A percentile compares a stretch with the other conserved stretches of the same genome.
These are phyloP conservation scores for Macaca nemestrina DNA, from an alignment of 2,113 vertebrate species.

Conservation along the genomic window DNA sequence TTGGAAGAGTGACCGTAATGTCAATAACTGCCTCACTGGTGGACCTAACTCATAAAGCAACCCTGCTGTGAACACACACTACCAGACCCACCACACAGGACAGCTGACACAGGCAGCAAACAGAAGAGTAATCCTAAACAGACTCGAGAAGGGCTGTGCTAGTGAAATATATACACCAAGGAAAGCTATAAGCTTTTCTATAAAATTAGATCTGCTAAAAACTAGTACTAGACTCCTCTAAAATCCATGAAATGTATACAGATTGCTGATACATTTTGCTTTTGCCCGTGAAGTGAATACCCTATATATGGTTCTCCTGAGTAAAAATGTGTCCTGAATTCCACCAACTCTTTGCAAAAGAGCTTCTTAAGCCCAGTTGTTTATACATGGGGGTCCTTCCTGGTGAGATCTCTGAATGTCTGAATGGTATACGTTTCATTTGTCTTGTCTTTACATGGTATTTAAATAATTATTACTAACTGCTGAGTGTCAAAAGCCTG, in stretches of 20 bases:
- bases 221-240: neutral
- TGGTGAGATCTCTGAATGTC: neutral
- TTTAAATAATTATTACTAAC: neutral
- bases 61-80: neutral
- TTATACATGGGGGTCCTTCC: neutral
- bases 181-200: neutral
- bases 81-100: neutral
- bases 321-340: neutral
- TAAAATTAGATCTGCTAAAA: neutral
- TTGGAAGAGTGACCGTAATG: neutral
- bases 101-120: neutral
- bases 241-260: neutral
- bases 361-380: neutral
- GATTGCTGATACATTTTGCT: neutral
- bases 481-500: neutral
- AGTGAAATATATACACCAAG: neutral
- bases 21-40: neutral
- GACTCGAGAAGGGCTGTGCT: neutral
- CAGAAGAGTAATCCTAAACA: neutral
- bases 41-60: neutral
- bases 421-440: neutral
- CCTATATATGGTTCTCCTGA: neutral
- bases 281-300: constrained; percentile 17
- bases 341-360: neutral
- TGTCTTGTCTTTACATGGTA: neutral